Evolutionary conservation across 2,797 vertebrate species (phyloP), one percentile per base, ranked within the genome.

Genomic region (Rhabdomys pumilio): DNA sequence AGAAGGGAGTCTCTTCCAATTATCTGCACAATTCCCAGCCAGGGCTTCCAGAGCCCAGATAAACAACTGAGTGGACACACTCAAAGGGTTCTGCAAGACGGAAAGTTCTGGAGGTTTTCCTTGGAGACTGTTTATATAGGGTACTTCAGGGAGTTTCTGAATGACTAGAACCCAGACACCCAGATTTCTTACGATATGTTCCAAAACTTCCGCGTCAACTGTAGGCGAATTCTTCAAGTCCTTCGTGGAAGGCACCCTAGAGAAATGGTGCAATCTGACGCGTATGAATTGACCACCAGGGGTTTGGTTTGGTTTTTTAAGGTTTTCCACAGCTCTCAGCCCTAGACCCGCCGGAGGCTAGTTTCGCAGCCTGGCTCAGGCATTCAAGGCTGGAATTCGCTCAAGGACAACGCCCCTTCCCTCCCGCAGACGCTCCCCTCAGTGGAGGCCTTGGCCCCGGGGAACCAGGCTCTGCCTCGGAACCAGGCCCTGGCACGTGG

Each of bases 301-400:
- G 31, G 9, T 20, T 26, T 53, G 15, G 53, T 47, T 59, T 65
- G 8, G 63, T 31, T 69, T 44, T 38, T 44, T 44, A 34, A 47
- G 29, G 26, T 7, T 84, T 65, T 47, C 82, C 82, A 31, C 41
- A 65, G 29, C 41, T 34, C 29, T 44, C 29, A 10, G 81, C 20
- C 26, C 41, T 13, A 34, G 41, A 19, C 17, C 41, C 3, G 41
- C 17, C 47, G 15, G 3, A 17, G 47, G 20, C 26, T 9, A 63
- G 83, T 6, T 24, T 24, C 20, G 20, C 44, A n/a, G 10, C 1
- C 12, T 6, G 0, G 3, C 31, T 24, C 83, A 29, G 1, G 19
- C 83, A 14, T 7, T 15, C 50, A 3, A 8, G 20, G 65, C 31
- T 8, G 65, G 65, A 38, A 38, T 26, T 6, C 2, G 3, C 34